Percentiles rank a stretch among this genome's conserved stretches.
Conservation (phyloP, 2,888 invertebrate species). For the Limnephilus marmoratus region DNA sequence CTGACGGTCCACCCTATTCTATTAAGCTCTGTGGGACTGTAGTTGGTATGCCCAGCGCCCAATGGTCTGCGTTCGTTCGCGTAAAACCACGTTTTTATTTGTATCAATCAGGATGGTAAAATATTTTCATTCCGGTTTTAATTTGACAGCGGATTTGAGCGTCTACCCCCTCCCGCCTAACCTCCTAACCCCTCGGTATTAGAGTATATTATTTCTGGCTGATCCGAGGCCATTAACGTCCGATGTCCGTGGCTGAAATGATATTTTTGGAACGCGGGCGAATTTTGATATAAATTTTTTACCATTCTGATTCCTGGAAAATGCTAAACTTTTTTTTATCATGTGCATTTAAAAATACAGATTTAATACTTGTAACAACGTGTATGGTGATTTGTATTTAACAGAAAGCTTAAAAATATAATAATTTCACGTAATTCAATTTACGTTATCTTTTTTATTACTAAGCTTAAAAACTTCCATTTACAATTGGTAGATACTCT, state of each 20-base stretch:
- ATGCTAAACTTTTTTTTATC: background rate
- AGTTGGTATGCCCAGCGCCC: background rate
- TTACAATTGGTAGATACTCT: too few relatives aligned
- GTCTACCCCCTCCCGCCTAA: background rate
- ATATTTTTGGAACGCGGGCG: background rate
- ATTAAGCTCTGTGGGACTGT: background rate
- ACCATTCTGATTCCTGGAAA: background rate
- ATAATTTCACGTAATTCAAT: too few relatives aligned
- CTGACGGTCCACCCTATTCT: background rate
- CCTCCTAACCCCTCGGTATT: background rate
- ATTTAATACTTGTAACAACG: too few relatives aligned
- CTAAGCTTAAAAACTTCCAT: too few relatives aligned
- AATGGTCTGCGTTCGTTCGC: background rate
- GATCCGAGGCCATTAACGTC: background rate
- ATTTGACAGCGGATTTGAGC: background rate
- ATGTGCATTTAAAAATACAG: background rate
- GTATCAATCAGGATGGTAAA: conserved; percentile 8
- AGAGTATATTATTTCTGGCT: conserved; percentile 4
- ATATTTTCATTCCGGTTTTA: conserved; percentile 2
- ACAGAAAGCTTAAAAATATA: too few relatives aligned
- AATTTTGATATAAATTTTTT: background rate
- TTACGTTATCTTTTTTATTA: too few relatives aligned
- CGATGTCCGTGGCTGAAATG: background rate
- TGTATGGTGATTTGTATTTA: too few relatives aligned
- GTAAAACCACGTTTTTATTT: background rate